A percentile compares a stretch with the other conserved stretches of the same genome.
phyloP scores from a whole-genome alignment of 2,797 vertebrate genomes.

The Parambassis ranga region DNA sequence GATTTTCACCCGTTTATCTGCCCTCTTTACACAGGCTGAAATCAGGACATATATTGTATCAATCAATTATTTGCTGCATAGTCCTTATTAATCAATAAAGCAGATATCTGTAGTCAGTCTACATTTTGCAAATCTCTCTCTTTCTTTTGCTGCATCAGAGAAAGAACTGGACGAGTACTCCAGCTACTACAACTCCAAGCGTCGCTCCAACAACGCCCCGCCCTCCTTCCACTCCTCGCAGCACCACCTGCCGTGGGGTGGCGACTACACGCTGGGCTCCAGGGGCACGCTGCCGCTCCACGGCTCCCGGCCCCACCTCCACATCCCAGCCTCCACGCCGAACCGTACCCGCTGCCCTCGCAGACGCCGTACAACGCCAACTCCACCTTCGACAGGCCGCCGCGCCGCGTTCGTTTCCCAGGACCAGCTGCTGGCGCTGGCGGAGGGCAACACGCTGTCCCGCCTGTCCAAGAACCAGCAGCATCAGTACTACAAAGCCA shows the following conservation, averaged over 20 bases:
- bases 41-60: background rate
- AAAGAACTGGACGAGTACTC: slow-evolving; percentile 89
- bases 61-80: too few relatives aligned
- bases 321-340: slow-evolving; percentile 75
- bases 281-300: slow-evolving; percentile 86
- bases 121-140: background rate
- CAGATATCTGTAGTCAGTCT: background rate
- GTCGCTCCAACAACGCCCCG: slow-evolving; percentile 66
- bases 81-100: too few relatives aligned
- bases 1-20: background rate
- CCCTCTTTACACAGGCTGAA: too few relatives aligned
- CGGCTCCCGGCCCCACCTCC: slow-evolving; percentile 75
- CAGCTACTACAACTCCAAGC: slow-evolving; percentile 67
- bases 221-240: slow-evolving; percentile 81
- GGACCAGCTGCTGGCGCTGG: slow-evolving; percentile 84
- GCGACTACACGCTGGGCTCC: slow-evolving; percentile 76
- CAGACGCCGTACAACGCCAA: slow-evolving; percentile 67
- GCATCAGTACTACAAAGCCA: slow-evolving; percentile 83
- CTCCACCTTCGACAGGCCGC: slow-evolving; percentile 80
- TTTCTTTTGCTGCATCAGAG: slow-evolving; percentile 70
- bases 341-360: slow-evolving; percentile 80
- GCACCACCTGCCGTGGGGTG: slow-evolving; percentile 77
- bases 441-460: slow-evolving; percentile 80
- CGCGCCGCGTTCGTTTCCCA: slow-evolving; percentile 91
- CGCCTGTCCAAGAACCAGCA: slow-evolving; percentile 83